Evolutionary conservation across 2,888 invertebrate genomes (phyloP).

Genomic region (Ochropacha duplaris): DNA sequence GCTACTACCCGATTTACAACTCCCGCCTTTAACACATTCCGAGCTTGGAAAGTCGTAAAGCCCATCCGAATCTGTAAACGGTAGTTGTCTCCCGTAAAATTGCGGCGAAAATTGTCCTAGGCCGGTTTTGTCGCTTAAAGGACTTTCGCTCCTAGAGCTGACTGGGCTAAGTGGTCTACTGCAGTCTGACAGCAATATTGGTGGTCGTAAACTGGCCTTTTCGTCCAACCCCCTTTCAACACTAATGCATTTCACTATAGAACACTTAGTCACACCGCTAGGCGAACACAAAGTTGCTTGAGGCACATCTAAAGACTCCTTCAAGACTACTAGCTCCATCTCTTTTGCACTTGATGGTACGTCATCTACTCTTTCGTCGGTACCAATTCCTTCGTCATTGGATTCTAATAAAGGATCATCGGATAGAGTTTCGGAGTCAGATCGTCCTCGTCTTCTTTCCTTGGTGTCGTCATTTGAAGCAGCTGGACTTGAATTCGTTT

Average conservation of each 20-base stretch:
- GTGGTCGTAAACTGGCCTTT: constrained; percentile 67
- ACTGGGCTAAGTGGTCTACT: constrained; percentile 87
- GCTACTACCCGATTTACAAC: constrained; percentile 71
- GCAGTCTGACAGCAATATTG: constrained; percentile 82
- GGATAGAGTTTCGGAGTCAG: constrained; percentile 89
- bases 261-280: constrained; percentile 76
- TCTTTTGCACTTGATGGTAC: constrained; percentile 88
- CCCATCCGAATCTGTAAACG: constrained; percentile 91
- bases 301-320: constrained; percentile 75
- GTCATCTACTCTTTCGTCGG: constrained; percentile 89
- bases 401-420: constrained; percentile 88
- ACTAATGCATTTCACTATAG: constrained; percentile 82
- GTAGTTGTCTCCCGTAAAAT: constrained; percentile 87
- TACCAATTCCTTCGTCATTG: constrained; percentile 90
- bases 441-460: constrained; percentile 83
- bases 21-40: constrained; percentile 84
- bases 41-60: constrained; percentile 91
- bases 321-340: constrained; percentile 71
- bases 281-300: constrained; percentile 69
- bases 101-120: constrained; percentile 87
- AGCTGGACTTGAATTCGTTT: constrained; percentile 81
- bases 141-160: constrained; percentile 90
- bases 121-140: constrained; percentile 88
- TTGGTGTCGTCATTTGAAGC: constrained; percentile 71
- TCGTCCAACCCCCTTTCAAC: constrained; percentile 81